phyloP scores from a whole-genome alignment of 2,888 invertebrate genomes.

The Tromatobia lineatoria region DNA sequence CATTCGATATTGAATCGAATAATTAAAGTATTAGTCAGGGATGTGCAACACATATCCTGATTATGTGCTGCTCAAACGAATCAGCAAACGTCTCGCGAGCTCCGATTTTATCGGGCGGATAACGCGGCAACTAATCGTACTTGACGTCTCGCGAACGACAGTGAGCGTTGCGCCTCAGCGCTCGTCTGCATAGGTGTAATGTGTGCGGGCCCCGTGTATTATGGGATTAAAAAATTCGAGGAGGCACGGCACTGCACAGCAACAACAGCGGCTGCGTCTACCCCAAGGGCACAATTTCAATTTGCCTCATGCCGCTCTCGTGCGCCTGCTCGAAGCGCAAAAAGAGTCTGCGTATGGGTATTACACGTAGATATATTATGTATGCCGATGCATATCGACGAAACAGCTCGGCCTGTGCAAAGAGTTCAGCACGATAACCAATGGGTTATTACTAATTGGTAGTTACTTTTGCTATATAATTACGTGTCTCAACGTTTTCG shows the following conservation, averaged over 20 bases:
- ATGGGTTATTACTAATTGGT: background rate
- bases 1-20: background rate
- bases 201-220: constrained; percentile 14
- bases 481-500: background rate
- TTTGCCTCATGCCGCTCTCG: constrained; percentile 67
- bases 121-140: constrained; percentile 58
- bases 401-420: background rate
- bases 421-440: background rate
- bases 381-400: constrained; percentile 1
- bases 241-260: constrained; percentile 51
- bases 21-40: constrained; percentile 4
- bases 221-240: constrained; percentile 34
- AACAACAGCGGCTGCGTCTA: constrained; percentile 43
- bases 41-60: background rate
- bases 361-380: constrained; percentile 5
- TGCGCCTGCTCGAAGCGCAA: background rate
- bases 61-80: constrained; percentile 10
- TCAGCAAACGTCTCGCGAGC: constrained; percentile 22
- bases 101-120: constrained; percentile 53
- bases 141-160: constrained; percentile 47
- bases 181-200: constrained; percentile 20
- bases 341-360: constrained; percentile 6
- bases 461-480: background rate
- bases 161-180: constrained; percentile 44
- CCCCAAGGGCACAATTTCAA: constrained; percentile 75